Evolutionary conservation across 2,888 invertebrate genomes (phyloP), one percentile per base, ranked within the genome.

Genomic region (Psococerastis gibbosa): DNA sequence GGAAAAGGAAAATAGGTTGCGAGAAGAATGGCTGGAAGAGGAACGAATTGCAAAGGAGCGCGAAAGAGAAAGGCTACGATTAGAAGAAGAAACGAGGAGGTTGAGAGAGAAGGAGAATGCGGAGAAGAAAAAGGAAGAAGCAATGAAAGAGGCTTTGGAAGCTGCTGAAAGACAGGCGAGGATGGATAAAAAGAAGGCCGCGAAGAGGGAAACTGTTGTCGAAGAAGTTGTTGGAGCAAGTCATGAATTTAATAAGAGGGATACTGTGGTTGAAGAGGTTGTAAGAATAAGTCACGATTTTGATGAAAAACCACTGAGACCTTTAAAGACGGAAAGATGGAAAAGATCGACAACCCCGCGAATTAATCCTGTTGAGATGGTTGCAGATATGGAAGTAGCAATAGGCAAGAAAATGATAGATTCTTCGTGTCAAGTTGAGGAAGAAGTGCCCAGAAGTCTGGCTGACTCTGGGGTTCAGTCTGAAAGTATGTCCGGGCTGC

Each of bases 1-100:
- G 59, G 89, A 91, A 58, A 70, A 74, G 49, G 82, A 84, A 55
- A 67, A 68, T 43, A 71, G 74, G 50, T 61, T 78, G 49, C 69
- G 68, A 53, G 87, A 89, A 59, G 91, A 92, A 58, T 67, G 72
- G 50, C 68, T 80, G 50, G 88, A 88, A 59, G 88, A 89, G 55
- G 67, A 76, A 49, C 68, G 84, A 47, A 69, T 89, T 47, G 71
- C 71, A 49, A 68, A 73, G 34, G 83, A 89, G 56, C 72, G 77
- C 54, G 78, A 78, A 61, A 62, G 71, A 47, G 77, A 83, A 52
- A 67, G 71, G 46, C 63, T 70, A 52, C 71, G 76, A 48, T 61
- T 78, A 49, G 78, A 85, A 54, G 69, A 74, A 50, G 89, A 89
- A 57, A 73, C 76, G 48, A 46, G 44, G 53, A 52, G 41, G 38